phyloP scores from a whole-genome alignment of 2,888 invertebrate genomes.

The Synergus umbraculus region DNA sequence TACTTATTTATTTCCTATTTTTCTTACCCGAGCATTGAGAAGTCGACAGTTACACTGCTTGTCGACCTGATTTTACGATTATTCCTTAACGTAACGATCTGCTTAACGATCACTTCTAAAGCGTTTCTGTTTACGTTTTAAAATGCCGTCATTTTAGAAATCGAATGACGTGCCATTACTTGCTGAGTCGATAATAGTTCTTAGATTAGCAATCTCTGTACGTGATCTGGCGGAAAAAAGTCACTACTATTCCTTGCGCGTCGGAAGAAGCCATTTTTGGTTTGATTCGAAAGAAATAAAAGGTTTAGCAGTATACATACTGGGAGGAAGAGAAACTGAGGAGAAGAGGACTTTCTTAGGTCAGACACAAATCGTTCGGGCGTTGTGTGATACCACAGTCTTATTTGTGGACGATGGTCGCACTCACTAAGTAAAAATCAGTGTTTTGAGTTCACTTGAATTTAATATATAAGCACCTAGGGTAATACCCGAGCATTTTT shows the following conservation, averaged over 20 bases:
- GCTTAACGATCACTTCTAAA: conserved; percentile 29
- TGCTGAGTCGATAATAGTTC: conserved; percentile 18
- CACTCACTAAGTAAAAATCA: conserved; percentile 32
- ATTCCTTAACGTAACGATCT: conserved; percentile 34
- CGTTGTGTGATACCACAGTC: background rate
- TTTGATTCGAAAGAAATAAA: conserved; percentile 12
- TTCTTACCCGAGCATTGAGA: background rate
- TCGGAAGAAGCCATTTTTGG: conserved; percentile 32
- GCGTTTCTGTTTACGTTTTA: conserved; percentile 33
- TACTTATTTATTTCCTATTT: background rate
- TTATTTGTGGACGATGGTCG: conserved; percentile 7
- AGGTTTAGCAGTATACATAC: conserved; percentile 3
- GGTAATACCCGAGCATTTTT: conserved; percentile 62
- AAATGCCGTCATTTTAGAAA: background rate
- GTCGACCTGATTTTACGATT: conserved; percentile 17
- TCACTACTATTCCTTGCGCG: conserved; percentile 26
- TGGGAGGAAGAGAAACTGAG: conserved; percentile 21
- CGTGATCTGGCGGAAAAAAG: conserved; percentile 18
- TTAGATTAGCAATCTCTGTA: conserved; percentile 4
- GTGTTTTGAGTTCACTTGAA: background rate
- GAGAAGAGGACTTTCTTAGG: conserved; percentile 15
- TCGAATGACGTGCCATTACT: conserved; percentile 16
- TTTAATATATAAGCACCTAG: conserved; percentile 36
- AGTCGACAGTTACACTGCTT: conserved; percentile 21
- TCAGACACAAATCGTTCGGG: conserved; percentile 8